Evolutionary conservation across 2,113 vertebrate species (phyloP).

Genomic region (Esox niger): DNA sequence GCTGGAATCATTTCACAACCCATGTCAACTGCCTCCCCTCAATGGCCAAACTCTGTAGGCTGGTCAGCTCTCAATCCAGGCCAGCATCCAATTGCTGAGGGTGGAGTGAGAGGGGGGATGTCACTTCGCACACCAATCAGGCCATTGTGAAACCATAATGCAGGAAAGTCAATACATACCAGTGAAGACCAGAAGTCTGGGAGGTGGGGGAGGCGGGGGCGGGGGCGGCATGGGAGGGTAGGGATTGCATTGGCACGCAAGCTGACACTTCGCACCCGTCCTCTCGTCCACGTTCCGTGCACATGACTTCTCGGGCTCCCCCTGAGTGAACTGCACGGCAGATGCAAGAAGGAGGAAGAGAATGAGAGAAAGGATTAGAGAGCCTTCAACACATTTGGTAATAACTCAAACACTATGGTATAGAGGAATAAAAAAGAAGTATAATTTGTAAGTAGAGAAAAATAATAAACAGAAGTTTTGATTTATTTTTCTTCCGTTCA

Average conservation of each 20-base stretch:
- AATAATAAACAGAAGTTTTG: no score
- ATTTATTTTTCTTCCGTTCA: no score
- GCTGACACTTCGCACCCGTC: constrained; percentile 75
- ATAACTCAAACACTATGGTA: no score
- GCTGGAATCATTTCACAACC: no score
- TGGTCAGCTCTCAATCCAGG: background rate
- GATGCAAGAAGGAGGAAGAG: constrained; percentile 39
- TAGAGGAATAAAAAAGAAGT: no score
- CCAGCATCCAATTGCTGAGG: background rate
- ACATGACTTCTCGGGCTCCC: constrained; percentile 82
- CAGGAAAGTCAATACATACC: constrained; percentile 69
- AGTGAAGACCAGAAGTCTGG: constrained; percentile 72
- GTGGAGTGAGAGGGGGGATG: background rate
- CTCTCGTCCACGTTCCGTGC: constrained; percentile 69
- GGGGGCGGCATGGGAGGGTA: constrained; percentile 81
- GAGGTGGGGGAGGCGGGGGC: constrained; percentile 82
- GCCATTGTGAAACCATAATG: background rate
- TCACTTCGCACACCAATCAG: background rate
- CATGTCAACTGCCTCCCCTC: no score
- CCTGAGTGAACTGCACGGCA: constrained; percentile 74
- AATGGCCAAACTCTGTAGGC: no score
- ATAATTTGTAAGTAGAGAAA: no score
- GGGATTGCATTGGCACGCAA: constrained; percentile 82
- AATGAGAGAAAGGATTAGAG: background rate
- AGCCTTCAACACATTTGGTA: background rate